Conservation (phyloP, 2,888 invertebrate genomes). For the Eupithecia pulchellata region DNA sequence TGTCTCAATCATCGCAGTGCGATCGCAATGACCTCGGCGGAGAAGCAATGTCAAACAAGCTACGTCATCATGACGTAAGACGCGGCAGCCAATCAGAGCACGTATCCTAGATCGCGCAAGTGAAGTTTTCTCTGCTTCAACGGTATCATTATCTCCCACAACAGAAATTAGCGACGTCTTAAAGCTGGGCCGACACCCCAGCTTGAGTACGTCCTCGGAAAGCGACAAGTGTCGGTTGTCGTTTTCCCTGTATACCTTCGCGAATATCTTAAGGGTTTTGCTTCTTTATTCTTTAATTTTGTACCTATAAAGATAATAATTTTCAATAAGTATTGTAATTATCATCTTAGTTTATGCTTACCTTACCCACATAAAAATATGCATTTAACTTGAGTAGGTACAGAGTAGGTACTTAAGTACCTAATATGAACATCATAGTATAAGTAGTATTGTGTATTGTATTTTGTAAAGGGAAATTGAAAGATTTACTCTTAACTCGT, state of each 20-base stretch:
- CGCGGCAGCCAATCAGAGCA: neutral
- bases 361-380: too few species aligned
- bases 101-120: slow-evolving; percentile 1
- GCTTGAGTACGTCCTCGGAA: neutral
- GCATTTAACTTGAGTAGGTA: too few species aligned
- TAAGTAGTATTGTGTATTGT: too few species aligned
- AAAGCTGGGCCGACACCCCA: neutral
- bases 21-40: too few species aligned
- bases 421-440: too few species aligned
- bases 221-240: neutral
- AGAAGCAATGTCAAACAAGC: neutral
- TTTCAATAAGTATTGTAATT: too few species aligned
- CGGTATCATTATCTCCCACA: neutral
- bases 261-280: neutral
- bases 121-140: neutral
- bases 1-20: too few species aligned
- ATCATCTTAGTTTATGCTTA: too few species aligned
- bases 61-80: neutral
- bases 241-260: neutral
- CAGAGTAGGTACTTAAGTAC: too few species aligned
- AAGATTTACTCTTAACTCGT: too few species aligned
- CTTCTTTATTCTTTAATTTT: neutral
- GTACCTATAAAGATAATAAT: neutral
- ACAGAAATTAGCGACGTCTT: neutral
- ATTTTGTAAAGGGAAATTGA: too few species aligned